These are phyloP conservation scores for Tanaodytes sp. DNA, from an alignment of 2,888 invertebrate genomes.

Conservation along the genomic window DNA sequence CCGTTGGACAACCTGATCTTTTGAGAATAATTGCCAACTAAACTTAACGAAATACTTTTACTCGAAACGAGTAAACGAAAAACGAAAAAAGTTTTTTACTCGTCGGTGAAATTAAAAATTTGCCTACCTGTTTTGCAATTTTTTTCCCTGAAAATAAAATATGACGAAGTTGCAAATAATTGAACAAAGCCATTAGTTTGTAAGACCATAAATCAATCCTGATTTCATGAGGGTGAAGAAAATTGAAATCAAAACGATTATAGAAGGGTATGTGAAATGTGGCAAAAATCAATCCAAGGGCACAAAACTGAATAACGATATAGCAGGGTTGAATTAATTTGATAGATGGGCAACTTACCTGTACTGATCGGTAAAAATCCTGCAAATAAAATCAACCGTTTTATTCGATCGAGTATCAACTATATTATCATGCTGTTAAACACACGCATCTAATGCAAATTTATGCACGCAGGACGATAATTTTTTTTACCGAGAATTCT, in stretches of 20 bases:
- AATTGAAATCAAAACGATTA: conserved; percentile 22
- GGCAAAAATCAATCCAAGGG: conserved; percentile 26
- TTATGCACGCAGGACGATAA: too few species aligned
- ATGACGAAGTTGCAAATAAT: conserved; percentile 2
- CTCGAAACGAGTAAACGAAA: conserved; percentile 1
- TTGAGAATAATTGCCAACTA: too few species aligned
- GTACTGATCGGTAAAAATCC: conserved; percentile 71
- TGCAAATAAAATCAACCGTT: conserved; percentile 68
- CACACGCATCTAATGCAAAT: conserved; percentile 39
- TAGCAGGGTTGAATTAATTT: conserved; percentile 53
- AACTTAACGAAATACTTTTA: too few species aligned
- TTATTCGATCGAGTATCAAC: conserved; percentile 65
- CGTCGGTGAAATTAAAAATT: too few species aligned
- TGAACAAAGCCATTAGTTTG: conserved; percentile 1
- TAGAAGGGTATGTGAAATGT: conserved; percentile 18
- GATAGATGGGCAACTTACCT: conserved; percentile 68
- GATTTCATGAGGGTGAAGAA: conserved; percentile 13
- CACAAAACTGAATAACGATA: conserved; percentile 54
- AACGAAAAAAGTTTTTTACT: not conserved
- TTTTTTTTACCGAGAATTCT: conserved; percentile 20
- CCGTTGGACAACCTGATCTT: too few species aligned
- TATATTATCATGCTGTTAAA: conserved; percentile 63
- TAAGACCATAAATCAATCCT: conserved; percentile 30
- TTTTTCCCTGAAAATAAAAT: conserved; percentile 4
- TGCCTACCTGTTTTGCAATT: too few species aligned